Conservation (phyloP, 1,140 invertebrate genomes). For the Macrobrachium rosenbergii region DNA sequence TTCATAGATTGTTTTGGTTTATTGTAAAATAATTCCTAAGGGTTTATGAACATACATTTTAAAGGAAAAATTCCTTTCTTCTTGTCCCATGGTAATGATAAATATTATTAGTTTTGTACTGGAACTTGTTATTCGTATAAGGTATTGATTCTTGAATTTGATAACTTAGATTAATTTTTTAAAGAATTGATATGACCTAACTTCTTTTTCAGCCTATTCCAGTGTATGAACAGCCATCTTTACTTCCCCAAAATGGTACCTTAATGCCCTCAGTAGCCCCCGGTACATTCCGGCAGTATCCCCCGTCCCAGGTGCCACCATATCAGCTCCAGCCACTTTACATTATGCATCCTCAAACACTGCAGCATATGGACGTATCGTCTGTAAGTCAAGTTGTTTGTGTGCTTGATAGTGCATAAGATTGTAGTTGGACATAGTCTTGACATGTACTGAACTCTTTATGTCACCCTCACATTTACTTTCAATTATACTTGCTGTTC, state of each 20-base stretch:
- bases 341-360: conserved; percentile 46
- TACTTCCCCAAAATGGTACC: conserved; percentile 46
- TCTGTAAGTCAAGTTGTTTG: conserved; percentile 14
- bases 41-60: too few species aligned
- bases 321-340: conserved; percentile 52
- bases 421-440: too few species aligned
- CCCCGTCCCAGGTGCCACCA: conserved; percentile 37
- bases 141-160: too few species aligned
- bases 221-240: conserved; percentile 53
- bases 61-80: too few species aligned
- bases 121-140: too few species aligned
- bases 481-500: background rate
- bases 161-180: too few species aligned
- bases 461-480: background rate
- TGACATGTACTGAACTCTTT: background rate
- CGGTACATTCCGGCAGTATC: conserved; percentile 43
- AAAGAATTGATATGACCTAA: background rate
- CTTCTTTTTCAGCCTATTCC: conserved; percentile 38
- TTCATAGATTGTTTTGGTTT: too few species aligned
- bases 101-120: too few species aligned
- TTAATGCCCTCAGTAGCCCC: conserved; percentile 48
- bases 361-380: conserved; percentile 50
- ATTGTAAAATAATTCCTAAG: too few species aligned
- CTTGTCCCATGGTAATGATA: too few species aligned
- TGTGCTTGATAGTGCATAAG: too few species aligned